A percentile compares a stretch with the other conserved stretches of the same genome.
Conservation (phyloP, 2,888 invertebrate species). For the Ptychoptera contaminata region DNA sequence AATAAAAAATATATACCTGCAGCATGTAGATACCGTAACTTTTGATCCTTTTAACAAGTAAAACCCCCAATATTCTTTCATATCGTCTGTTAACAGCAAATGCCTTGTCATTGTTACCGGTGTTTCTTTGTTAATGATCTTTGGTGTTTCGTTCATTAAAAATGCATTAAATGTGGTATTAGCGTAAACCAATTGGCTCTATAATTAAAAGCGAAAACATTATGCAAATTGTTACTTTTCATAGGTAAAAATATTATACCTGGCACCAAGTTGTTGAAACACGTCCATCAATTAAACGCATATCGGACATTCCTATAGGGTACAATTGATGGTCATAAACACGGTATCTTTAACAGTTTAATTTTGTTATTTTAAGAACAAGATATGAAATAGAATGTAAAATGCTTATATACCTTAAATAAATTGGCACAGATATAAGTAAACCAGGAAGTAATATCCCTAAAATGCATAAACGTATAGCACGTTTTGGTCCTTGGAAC, state of each 20-base stretch:
- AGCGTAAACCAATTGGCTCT: slow-evolving; percentile 52
- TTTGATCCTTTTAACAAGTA: slow-evolving; percentile 57
- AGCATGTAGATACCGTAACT: slow-evolving; percentile 59
- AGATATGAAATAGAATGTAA: background rate
- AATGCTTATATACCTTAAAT: slow-evolving; percentile 40
- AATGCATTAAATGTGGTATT: slow-evolving; percentile 65
- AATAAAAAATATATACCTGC: slow-evolving; percentile 36
- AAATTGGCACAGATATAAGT: slow-evolving; percentile 49
- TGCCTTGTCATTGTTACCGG: slow-evolving; percentile 59
- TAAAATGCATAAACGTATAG: slow-evolving; percentile 43
- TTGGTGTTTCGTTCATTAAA: slow-evolving; percentile 45
- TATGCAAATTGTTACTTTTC: background rate
- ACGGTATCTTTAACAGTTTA: slow-evolving; percentile 33
- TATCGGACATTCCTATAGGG: slow-evolving; percentile 59
- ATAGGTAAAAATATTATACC: slow-evolving; percentile 31
- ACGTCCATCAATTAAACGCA: slow-evolving; percentile 54
- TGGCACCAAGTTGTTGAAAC: slow-evolving; percentile 70
- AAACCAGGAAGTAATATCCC: slow-evolving; percentile 50
- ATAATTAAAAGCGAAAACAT: slow-evolving; percentile 1
- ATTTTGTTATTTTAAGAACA: background rate
- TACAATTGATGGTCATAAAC: slow-evolving; percentile 56
- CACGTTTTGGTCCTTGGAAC: slow-evolving; percentile 36
- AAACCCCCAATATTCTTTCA: slow-evolving; percentile 75
- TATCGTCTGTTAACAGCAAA: slow-evolving; percentile 50
- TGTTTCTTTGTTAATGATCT: slow-evolving; percentile 38